phyloP scores from a whole-genome alignment of 2,888 invertebrate genomes.

The Drosophila vallismaia region DNA sequence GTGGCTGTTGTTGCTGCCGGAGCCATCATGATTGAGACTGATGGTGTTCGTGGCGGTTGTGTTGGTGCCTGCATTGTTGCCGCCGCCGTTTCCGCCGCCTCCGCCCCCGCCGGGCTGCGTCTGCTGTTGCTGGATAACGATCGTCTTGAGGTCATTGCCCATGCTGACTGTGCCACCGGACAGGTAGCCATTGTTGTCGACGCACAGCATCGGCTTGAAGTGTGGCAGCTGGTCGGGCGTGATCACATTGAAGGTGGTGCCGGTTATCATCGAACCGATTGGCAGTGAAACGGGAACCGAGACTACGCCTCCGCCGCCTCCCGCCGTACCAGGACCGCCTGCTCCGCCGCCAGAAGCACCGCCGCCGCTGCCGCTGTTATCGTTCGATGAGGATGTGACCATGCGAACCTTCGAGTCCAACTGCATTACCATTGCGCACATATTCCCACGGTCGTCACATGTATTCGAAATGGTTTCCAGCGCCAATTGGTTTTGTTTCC shows the following conservation, averaged over 20 bases:
- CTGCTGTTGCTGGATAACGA: constrained; percentile 89
- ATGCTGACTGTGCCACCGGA: constrained; percentile 87
- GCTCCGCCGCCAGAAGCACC: constrained; percentile 45
- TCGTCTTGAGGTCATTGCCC: constrained; percentile 89
- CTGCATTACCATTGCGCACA: constrained; percentile 77
- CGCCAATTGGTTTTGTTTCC: constrained; percentile 29
- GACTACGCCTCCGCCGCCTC: constrained; percentile 74
- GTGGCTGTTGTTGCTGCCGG: constrained; percentile 82
- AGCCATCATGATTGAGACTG: constrained; percentile 81
- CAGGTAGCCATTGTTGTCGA: constrained; percentile 93
- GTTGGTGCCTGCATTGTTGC: constrained; percentile 80
- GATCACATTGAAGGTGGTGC: constrained; percentile 93
- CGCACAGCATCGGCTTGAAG: constrained; percentile 93
- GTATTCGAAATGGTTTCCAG: constrained; percentile 34
- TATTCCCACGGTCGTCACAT: constrained; percentile 57
- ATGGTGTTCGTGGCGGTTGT: constrained; percentile 69
- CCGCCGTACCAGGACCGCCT: constrained; percentile 27
- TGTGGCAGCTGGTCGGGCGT: constrained; percentile 93
- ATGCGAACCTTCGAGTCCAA: constrained; percentile 82
- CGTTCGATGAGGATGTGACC: constrained; percentile 82
- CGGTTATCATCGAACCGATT: constrained; percentile 91
- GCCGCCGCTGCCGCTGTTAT: constrained; percentile 78
- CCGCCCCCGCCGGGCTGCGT: constrained; percentile 58
- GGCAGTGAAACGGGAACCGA: constrained; percentile 86
- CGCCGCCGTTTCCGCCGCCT: constrained; percentile 70